Conservation (phyloP, 2,113 vertebrate genomes). For the Microcebus griseorufus region DNA sequence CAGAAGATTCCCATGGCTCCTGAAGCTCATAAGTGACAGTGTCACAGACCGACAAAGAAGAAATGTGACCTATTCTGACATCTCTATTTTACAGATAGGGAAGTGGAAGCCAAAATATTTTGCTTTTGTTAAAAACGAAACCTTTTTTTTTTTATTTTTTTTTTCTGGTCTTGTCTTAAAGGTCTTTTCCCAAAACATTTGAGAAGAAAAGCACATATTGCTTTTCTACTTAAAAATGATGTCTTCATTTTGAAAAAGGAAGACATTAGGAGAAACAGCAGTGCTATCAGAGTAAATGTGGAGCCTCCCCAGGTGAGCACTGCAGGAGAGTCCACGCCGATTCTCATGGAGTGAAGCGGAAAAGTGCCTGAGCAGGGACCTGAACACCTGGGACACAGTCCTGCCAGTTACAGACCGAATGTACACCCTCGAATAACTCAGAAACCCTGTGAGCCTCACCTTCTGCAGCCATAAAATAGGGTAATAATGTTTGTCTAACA, state of each 20-base stretch:
- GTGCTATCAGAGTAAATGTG: not conserved
- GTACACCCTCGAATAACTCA: not conserved
- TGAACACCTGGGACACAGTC: not conserved
- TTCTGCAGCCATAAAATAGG: not conserved
- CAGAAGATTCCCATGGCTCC: not conserved
- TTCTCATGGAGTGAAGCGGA: not conserved
- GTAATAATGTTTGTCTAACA: not conserved
- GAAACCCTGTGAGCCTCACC: not conserved
- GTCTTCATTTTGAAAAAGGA: not conserved
- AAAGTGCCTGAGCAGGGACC: not conserved
- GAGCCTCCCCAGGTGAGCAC: not conserved
- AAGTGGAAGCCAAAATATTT: not conserved
- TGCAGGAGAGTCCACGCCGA: fast-evolving
- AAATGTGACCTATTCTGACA: not conserved
- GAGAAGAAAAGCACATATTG: not conserved
- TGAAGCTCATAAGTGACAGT: not conserved
- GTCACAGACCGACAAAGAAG: not conserved
- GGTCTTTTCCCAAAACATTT: not conserved
- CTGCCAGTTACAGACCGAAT: not conserved
- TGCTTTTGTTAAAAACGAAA: not conserved
- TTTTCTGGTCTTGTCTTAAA: not conserved
- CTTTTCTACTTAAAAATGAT: not conserved
- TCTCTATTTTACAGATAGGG: not conserved
- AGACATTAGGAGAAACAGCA: not conserved
- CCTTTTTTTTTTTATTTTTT: not conserved